Percentiles rank a stretch among this genome's conserved stretches.
phyloP scores from a whole-genome alignment of 2,113 vertebrate species.

The Bufo bufo region DNA sequence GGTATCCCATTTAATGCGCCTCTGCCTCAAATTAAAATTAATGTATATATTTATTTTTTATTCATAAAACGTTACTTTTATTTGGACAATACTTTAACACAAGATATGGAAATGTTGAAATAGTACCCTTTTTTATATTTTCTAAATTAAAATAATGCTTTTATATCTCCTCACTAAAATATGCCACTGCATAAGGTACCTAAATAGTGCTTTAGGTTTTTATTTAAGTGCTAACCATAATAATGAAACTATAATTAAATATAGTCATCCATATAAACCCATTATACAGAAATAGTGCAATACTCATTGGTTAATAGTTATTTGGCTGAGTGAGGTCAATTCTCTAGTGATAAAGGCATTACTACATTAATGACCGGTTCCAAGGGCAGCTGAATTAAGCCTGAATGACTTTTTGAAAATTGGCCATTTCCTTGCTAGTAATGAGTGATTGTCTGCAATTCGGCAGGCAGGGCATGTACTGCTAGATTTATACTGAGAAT shows the following conservation, averaged over 20 bases:
- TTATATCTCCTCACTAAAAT: background rate
- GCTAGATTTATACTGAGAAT: slow-evolving; percentile 51
- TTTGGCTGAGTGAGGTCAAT: slow-evolving; percentile 47
- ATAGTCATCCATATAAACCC: slow-evolving; percentile 39
- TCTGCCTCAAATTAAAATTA: background rate
- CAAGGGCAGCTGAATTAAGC: slow-evolving; percentile 55
- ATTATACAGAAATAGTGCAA: slow-evolving; percentile 31
- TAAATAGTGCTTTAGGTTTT: slow-evolving; percentile 22
- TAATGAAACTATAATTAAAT: slow-evolving; percentile 24
- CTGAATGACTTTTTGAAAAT: slow-evolving; percentile 53
- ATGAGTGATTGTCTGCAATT: slow-evolving; percentile 51
- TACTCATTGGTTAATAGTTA: slow-evolving; percentile 36
- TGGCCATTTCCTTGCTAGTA: slow-evolving; percentile 45
- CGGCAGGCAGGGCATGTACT: slow-evolving; percentile 48
- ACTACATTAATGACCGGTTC: slow-evolving; percentile 50
- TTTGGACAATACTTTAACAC: background rate
- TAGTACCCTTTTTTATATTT: background rate
- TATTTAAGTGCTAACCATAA: slow-evolving; percentile 18
- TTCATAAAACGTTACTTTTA: background rate
- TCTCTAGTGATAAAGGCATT: slow-evolving; percentile 45
- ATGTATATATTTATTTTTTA: background rate
- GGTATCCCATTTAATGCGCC: too few relatives aligned
- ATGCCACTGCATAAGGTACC: slow-evolving; percentile 30
- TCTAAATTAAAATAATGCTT: background rate
- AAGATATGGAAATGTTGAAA: background rate